Base-by-base conservation (phyloP, 2,113 vertebrate genomes). In the Panthera tigris region DNA sequence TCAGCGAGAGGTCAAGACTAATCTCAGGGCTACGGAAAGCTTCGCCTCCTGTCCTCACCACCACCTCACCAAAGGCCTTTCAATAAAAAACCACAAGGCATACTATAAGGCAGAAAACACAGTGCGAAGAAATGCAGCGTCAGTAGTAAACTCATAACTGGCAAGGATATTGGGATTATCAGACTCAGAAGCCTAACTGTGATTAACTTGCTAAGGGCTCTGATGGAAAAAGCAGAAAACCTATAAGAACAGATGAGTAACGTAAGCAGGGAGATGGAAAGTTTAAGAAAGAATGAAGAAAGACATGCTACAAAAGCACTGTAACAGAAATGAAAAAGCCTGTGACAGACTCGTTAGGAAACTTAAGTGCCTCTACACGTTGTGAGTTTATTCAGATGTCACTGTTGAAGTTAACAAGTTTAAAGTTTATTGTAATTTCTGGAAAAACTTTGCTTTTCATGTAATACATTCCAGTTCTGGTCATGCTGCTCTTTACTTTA, bases 391-490 rank as follows among this genome's bases (percentile, higher is more conserved):
- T 92, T 86, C 61, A 82, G 25, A 52, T 87, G 31, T 41, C 45
- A 86, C 50, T 76, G 95, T 79, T 78, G 45, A 92, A 86, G 66
- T 92, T 71, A 69, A 78, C 23, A 85, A 86, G 27, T 66, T 68
- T 85, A 63, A 94, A 78, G 18, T 82, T 91, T 80, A 48, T 36
- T 81, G 16, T 61, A 61, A 21, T 84, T 36, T 68, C 52, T 91
- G 13, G 69, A 84, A 95, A 90, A 85, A 48, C 11, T 11, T 86
- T 79, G 36, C 16, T 91, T 90, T 92, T 83, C 39, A 83, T 45
- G 4, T 65, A 73, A 41, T 57, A 36, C 25, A 79, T 73, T 87
- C 27, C 66, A 81, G 36, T 89, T 12, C 63, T 96, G 29, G 16
- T 61, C 81, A 41, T 90, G 36, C 21, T 45, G 3, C 95, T 68